Conservation (phyloP, 2,888 invertebrate genomes). For the Venustoraphidia nigricollis region DNA sequence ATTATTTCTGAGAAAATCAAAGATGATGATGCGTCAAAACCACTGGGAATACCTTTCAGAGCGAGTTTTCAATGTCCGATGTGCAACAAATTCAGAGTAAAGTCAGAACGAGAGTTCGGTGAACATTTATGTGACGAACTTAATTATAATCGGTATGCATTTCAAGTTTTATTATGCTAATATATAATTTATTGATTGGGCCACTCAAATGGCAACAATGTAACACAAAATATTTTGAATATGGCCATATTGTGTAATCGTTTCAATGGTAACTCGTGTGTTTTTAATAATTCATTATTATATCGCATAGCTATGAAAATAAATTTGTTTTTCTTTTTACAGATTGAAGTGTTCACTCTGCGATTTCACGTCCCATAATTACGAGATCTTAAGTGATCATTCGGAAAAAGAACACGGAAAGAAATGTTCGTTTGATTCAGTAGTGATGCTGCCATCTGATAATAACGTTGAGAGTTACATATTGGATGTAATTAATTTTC, state of each 20-base stretch:
- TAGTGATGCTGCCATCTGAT: conserved; percentile 27
- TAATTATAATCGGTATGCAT: conserved; percentile 44
- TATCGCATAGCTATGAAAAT: neutral
- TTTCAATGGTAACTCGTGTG: no score
- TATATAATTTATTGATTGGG: no score
- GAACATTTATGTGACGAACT: conserved; percentile 53
- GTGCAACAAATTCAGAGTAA: conserved; percentile 41
- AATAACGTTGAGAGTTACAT: conserved; percentile 38
- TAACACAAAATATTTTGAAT: no score
- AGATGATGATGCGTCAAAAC: neutral
- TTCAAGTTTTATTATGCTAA: no score
- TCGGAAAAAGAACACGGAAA: conserved; percentile 31
- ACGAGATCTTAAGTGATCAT: conserved; percentile 36
- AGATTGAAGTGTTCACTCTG: conserved; percentile 46
- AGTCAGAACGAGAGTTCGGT: conserved; percentile 40
- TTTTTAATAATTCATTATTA: no score
- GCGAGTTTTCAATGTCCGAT: conserved; percentile 42
- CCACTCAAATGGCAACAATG: no score
- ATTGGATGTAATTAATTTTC: conserved; percentile 23
- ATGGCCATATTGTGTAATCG: no score
- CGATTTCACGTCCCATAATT: conserved; percentile 39
- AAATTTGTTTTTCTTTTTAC: conserved; percentile 13
- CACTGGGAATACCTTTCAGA: conserved; percentile 35
- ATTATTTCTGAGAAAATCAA: no score
- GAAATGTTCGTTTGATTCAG: conserved; percentile 21